Conservation (phyloP, 1,140 invertebrate species). For the Drosophila biarmipes region DNA sequence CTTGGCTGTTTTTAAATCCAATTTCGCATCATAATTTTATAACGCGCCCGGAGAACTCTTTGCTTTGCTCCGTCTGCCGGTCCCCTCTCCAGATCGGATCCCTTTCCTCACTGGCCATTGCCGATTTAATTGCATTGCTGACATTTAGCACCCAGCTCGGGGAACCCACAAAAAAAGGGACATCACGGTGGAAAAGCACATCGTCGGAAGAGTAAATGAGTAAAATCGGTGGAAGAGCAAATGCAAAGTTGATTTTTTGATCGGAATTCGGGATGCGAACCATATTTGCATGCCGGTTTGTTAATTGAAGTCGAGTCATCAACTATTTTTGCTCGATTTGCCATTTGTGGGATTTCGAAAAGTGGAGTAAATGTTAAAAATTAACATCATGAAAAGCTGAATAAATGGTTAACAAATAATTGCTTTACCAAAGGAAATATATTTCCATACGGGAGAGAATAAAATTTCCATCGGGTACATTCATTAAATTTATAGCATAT, state of each 20-base stretch:
- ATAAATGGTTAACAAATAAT: too few species aligned
- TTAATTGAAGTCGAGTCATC: constrained; percentile 26
- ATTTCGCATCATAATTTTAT: constrained; percentile 79
- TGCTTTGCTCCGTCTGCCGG: too few species aligned
- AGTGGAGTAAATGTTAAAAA: neutral
- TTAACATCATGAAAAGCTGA: neutral
- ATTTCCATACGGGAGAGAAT: too few species aligned
- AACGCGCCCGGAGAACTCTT: constrained; percentile 41
- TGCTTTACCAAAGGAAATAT: too few species aligned
- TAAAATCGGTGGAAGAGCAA: constrained; percentile 4
- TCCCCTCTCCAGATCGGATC: neutral
- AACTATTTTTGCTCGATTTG: constrained; percentile 6
- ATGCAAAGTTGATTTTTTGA: constrained; percentile 16
- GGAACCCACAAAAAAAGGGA: constrained; percentile 22
- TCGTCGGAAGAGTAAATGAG: constrained; percentile 4
- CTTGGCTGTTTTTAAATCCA: constrained; percentile 71
- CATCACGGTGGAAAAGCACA: constrained; percentile 1
- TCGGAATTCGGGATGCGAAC: neutral
- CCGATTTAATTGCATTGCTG: constrained; percentile 81
- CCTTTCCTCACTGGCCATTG: constrained; percentile 51
- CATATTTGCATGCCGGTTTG: constrained; percentile 27
- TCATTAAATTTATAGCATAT: too few species aligned
- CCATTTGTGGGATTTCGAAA: neutral
- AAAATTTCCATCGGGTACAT: too few species aligned
- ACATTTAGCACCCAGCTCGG: constrained; percentile 70